phyloP scores from a whole-genome alignment of 2,797 vertebrate genomes.

The Macropus fuliginosus region DNA sequence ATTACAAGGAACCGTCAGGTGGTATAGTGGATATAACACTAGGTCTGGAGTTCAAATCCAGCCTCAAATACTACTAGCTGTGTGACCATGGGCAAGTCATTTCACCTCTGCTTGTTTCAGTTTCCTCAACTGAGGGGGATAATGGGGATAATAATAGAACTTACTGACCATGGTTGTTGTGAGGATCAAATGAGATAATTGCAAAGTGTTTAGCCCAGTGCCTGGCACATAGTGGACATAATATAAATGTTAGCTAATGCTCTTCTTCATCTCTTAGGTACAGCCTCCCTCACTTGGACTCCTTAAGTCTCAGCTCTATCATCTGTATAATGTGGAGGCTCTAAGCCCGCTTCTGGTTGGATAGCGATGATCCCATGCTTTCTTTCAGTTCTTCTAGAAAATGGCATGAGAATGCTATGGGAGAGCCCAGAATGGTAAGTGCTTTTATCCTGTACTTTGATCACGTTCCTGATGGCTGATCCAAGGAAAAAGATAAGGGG shows the following conservation, averaged over 20 bases:
- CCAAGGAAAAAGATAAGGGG: neutral
- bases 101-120: neutral
- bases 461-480: no score
- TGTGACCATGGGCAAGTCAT: neutral
- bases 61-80: neutral
- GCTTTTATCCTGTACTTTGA: neutral
- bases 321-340: neutral
- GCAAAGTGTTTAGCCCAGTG: neutral
- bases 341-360: no score
- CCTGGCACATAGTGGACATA: no score
- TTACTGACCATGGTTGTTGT: neutral
- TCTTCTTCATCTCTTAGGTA: neutral
- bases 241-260: neutral
- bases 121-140: no score
- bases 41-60: neutral
- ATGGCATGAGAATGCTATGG: neutral
- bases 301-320: neutral
- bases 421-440: neutral
- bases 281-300: neutral
- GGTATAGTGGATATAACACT: neutral
- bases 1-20: neutral
- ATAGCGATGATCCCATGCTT: neutral
- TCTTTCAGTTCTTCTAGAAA: neutral
- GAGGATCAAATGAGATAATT: neutral
- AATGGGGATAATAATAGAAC: neutral